Evolutionary conservation across 1,140 invertebrate genomes (phyloP), one percentile per base, ranked within the genome.

Genomic region (Drosophila mauritiana): DNA sequence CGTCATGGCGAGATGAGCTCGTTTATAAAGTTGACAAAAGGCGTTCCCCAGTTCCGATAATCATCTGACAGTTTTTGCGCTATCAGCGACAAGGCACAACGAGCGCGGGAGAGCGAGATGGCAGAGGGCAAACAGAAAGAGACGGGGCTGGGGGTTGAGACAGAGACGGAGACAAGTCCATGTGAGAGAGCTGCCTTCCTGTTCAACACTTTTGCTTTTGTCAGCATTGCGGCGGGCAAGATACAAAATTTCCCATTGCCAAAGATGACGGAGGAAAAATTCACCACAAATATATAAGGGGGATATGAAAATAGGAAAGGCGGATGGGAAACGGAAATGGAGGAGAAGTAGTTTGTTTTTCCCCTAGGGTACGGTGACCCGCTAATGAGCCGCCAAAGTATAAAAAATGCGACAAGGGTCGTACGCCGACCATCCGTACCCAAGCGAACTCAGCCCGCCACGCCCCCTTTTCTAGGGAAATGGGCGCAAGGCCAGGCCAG

Each of bases 11-110:
- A 68, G 73, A 80, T 75, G 78, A 88, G 83, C 73, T 79, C 85
- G 80, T 89, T 89, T 89, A 89, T 89, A 88, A 88, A 89, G 84
- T 89, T 89, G 84, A 89, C 84, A 89, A 89, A 89, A 89, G 86
- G 78, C 85, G 80, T 84, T 89, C 58, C 68, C 54, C 68, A 42
- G 55, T 56, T 75, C 37, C 73, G 84, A 89, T 89, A 89, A 89
- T 89, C 80, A 89, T 89, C 84, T 89, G 84, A 76, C 84, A 89
- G 84, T 83, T 89, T 84, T 84, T 72, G 85, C 84, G 76, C 84
- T 80, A 89, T 88, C 84, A 89, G 84, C 80, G 84, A 77, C 80
- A 88, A 79, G 59, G 27, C 62, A 61, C 58, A 74, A 34, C 49
- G 17, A 43, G 48, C n/a, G 27, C 10, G 48, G 7, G 48, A 3